Evolutionary conservation across 2,797 vertebrate species (phyloP).

Genomic region (Platalea minor): DNA sequence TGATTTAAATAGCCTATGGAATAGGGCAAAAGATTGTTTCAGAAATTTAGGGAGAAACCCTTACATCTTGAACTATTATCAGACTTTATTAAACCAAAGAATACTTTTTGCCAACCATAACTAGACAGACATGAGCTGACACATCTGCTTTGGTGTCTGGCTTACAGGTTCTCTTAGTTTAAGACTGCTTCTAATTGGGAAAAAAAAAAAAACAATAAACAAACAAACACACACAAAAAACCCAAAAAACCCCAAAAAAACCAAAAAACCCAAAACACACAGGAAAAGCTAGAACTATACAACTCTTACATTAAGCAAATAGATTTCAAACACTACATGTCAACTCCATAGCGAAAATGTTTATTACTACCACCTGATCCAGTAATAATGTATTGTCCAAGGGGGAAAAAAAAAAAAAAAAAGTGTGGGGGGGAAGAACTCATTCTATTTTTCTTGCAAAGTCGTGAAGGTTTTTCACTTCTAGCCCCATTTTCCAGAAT

Average conservation of each 20-base stretch:
- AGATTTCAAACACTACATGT: not conserved
- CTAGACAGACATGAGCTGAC: not conserved
- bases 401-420: too few relatives aligned
- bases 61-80: not conserved
- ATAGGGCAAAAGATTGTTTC: not conserved
- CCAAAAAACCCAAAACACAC: too few relatives aligned
- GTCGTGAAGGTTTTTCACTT: not conserved
- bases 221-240: too few relatives aligned
- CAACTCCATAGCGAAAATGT: not conserved
- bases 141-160: not conserved
- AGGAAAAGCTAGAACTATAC: not conserved
- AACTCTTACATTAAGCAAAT: not conserved
- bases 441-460: not conserved
- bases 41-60: not conserved
- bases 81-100: not conserved
- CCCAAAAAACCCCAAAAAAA: too few relatives aligned
- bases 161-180: not conserved
- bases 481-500: not conserved
- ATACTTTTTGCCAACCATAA: not conserved
- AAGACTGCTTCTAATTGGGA: not conserved
- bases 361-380: not conserved
- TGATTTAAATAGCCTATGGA: not conserved
- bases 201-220: not conserved
- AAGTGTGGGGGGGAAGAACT: accelerated
- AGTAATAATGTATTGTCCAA: not conserved